Base-by-base conservation (phyloP, 2,888 invertebrate genomes). In the Anorthoa munda region DNA sequence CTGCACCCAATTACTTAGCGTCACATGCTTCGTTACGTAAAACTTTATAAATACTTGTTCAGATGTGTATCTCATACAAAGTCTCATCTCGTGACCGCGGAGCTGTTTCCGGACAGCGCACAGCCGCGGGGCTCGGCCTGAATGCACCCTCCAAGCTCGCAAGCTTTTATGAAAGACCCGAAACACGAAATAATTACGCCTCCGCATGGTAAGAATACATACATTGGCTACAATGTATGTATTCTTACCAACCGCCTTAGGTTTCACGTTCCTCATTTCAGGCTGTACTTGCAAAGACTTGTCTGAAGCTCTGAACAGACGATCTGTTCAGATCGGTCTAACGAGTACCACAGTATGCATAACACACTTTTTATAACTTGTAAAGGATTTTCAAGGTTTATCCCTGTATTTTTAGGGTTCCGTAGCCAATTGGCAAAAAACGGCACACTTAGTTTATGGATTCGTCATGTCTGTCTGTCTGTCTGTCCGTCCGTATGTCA, bases 181-280 rank as follows among this genome's bases (percentile, higher is more conserved):
- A 73, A 82, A 80, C 55, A 63, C 51, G 68, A 59, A 79, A 66
- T 79, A 60, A 78, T 66, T 46, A 78, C 50, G 61, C 61, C 66
- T 53, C 50, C 50, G 51, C 18, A 55, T 72, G 21, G 18, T 64
- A 72, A 65, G 50, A 58, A 53, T 56, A 46, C 18, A n/a, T 53
- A 70, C 31, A 61, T 56, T 72, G 50, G n/a, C n/a, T n/a, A n/a
- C n/a, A n/a, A n/a, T n/a, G n/a, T n/a, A n/a, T n/a, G n/a, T n/a
- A n/a, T n/a, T n/a, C n/a, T n/a, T n/a, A n/a, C n/a, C n/a, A 46
- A 46, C 12, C 48, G 13, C 5, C 48, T 17, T 26, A 51, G 31
- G 17, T 50, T 56, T 59, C 45, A 46, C 12, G n/a, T 50, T 50
- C 17, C 12, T 46, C 9, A 48, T 46, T 64, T 75, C 13, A 23